Base-by-base conservation (phyloP, 2,797 vertebrate genomes). In the Gila robusta region DNA sequence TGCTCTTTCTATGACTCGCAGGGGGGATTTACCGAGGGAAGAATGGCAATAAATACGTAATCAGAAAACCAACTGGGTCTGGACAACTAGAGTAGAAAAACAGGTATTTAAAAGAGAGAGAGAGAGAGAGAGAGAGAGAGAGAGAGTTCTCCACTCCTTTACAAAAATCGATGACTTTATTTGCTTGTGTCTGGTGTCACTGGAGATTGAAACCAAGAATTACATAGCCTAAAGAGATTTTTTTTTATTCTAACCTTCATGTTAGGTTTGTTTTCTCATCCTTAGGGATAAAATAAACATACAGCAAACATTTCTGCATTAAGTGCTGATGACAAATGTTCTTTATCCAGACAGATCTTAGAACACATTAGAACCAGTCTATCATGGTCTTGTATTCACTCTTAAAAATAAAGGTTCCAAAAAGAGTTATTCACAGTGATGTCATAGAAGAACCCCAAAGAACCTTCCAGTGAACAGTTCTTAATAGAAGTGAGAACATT, bases 21-120 rank as follows among this genome's bases (percentile, higher is more conserved):
- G 37, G 67, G 86, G 86, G 89, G 90, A 71, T 90, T 52, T 83
- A 77, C 74, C 23, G 62, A 89, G 82, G 81, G 78, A 84, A 85
- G 71, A 79, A 85, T 81, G 62, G 26, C 67, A 81, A 87, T 72
- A 88, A 85, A 89, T 89, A 87, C 32, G 80, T 85, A 83, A 87
- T 85, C 69, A 87, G 69, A 70, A 73, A 71, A 54, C 28, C 74
- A 83, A 52, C 72, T 67, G 47, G 28, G 41, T 49, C 76, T 76
- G 79, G 54, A 76, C 70, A 81, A 74, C 64, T 26, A 64, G 35
- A 67, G 64, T 14, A n/a, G 56, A 44, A 26, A 79, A 62, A 32
- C 41, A 56, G 70, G 37, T 35, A 74, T 35, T 52, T 69, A 81
- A 84, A 41, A 19, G 49, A 41, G 4, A 49, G 14, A 49, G 41